Percentiles rank a stretch among this genome's conserved stretches.
Evolutionary conservation across 2,888 invertebrate species (phyloP).

Genomic region (Bugula neritina): DNA sequence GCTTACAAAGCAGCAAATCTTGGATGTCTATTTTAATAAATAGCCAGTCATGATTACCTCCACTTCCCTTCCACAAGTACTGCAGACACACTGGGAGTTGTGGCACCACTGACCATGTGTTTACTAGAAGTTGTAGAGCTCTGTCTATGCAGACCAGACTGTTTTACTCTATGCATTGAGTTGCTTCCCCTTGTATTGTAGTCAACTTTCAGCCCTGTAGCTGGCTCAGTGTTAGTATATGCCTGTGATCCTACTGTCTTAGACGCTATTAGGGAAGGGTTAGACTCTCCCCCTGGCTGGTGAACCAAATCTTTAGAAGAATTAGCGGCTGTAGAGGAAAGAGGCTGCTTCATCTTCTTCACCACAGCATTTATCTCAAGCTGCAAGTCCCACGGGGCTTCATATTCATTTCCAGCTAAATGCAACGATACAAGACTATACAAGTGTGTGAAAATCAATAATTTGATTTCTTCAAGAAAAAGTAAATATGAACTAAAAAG

Average conservation of each 20-base stretch:
- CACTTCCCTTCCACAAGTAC: slow-evolving; percentile 17
- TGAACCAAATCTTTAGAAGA: neutral
- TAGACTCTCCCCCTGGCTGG: neutral
- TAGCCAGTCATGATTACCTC: no score
- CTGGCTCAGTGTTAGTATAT: neutral
- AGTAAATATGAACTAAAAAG: no score
- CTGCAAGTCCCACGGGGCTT: slow-evolving; percentile 12
- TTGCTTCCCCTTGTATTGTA: neutral
- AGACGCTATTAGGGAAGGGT: neutral
- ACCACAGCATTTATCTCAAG: neutral
- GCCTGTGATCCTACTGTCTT: neutral
- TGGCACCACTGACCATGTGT: neutral
- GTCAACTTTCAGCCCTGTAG: neutral
- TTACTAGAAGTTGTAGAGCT: neutral
- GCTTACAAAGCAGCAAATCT: no score
- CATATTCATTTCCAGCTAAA: slow-evolving; percentile 17
- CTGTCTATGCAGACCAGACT: neutral
- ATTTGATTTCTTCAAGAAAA: no score
- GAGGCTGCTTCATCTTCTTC: slow-evolving; percentile 8
- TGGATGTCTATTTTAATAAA: no score
- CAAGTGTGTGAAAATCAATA: no score
- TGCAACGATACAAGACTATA: neutral
- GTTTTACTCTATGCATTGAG: slow-evolving; percentile 19
- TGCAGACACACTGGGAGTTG: neutral
- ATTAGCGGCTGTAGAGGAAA: neutral